Evolutionary conservation across 1,140 invertebrate genomes (phyloP).

Genomic region (Penaeus vannamei): DNA sequence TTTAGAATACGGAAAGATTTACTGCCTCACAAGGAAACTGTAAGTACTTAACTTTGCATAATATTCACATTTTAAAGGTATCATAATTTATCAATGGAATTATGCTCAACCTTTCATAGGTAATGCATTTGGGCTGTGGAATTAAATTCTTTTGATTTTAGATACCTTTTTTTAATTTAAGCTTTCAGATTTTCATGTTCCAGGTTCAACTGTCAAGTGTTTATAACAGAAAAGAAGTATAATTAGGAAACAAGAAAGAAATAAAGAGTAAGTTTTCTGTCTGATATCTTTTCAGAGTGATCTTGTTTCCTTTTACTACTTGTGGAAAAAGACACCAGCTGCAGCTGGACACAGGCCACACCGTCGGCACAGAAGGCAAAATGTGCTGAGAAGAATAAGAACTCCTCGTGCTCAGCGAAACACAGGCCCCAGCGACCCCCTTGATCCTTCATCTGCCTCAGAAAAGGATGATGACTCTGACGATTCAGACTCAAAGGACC

Average conservation of each 20-base stretch:
- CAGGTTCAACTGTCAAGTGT: too few species aligned
- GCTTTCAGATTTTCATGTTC: too few species aligned
- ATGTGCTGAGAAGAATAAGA: constrained; percentile 89
- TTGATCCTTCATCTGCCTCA: constrained; percentile 68
- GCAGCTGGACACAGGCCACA: constrained; percentile 95
- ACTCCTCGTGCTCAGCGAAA: constrained; percentile 80
- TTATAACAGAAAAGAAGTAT: too few species aligned
- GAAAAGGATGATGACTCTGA: constrained; percentile 95
- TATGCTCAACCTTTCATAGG: too few species aligned
- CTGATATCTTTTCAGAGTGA: constrained; percentile 81
- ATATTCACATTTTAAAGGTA: constrained; percentile 11
- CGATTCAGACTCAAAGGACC: constrained; percentile 90
- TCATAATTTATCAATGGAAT: not conserved
- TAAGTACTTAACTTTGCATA: constrained; percentile 72
- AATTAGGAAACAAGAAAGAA: too few species aligned
- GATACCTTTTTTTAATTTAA: too few species aligned
- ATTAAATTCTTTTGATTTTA: too few species aligned
- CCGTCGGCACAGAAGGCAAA: constrained; percentile 85
- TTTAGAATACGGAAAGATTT: constrained; percentile 97
- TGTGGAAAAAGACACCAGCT: constrained; percentile 99
- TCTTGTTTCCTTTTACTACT: constrained; percentile 98
- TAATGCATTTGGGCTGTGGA: too few species aligned
- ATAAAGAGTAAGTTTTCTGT: not conserved
- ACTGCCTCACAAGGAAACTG: constrained; percentile 95
- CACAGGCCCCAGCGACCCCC: constrained; percentile 61